Percentiles rank a stretch among this genome's conserved stretches.
Conservation (phyloP, 2,797 vertebrate species). For the Syncerus caffer region DNA sequence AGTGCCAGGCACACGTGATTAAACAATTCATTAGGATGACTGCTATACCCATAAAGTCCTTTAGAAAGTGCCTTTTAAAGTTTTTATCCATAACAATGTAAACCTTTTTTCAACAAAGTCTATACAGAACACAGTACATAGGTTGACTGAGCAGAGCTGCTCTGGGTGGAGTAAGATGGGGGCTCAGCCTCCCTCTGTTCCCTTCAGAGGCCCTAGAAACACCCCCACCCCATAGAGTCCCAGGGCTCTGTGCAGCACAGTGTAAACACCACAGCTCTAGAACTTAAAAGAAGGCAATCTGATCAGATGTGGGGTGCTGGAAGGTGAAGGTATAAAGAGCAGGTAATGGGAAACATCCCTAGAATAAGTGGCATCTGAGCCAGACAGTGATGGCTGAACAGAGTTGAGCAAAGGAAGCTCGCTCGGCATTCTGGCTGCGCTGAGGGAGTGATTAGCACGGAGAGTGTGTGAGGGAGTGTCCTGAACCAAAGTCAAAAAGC, state of each 20-base stretch:
- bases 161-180: neutral
- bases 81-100: neutral
- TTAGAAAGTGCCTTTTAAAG: neutral
- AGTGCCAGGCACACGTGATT: neutral
- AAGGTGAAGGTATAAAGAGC: neutral
- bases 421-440: neutral
- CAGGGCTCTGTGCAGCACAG: neutral
- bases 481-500: neutral
- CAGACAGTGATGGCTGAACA: neutral
- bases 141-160: neutral
- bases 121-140: neutral
- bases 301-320: neutral
- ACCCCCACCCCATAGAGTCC: neutral
- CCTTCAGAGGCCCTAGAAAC: neutral
- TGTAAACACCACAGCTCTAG: neutral
- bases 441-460: neutral
- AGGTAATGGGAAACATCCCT: neutral
- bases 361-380: neutral
- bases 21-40: neutral
- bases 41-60: neutral
- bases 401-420: neutral
- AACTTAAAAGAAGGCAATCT: neutral
- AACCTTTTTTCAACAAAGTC: neutral
- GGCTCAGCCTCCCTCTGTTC: neutral
- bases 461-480: fast-evolving